A percentile compares a stretch with the other conserved stretches of the same genome.
Evolutionary conservation across 2,888 invertebrate genomes (phyloP).

Genomic region (Cosmopolites sordidus): DNA sequence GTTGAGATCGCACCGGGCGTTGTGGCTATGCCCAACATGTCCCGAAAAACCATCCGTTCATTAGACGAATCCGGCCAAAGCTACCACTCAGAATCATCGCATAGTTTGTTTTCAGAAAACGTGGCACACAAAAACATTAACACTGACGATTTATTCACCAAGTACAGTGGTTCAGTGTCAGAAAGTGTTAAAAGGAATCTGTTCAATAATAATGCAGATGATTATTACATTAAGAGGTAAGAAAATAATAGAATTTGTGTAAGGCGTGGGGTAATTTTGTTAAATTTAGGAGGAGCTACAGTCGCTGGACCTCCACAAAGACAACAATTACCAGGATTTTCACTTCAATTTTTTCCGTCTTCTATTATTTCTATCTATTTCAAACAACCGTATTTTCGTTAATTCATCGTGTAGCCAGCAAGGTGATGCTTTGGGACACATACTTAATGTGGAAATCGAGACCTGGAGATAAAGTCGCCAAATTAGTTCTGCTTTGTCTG

Average conservation of each 20-base stretch:
- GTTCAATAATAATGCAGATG: slow-evolving; percentile 13
- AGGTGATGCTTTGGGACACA: slow-evolving; percentile 46
- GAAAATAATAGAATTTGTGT: too few relatives aligned
- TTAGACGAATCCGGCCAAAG: slow-evolving; percentile 27
- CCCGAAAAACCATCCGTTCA: slow-evolving; percentile 61
- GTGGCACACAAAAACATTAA: slow-evolving; percentile 39
- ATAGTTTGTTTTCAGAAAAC: slow-evolving; percentile 20
- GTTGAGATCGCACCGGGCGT: slow-evolving; percentile 75
- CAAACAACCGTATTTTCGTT: slow-evolving; percentile 37
- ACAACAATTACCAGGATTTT: slow-evolving; percentile 31
- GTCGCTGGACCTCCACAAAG: slow-evolving; percentile 26
- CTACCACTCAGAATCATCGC: slow-evolving; percentile 13
- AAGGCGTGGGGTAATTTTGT: too few relatives aligned
- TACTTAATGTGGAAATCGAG: slow-evolving; percentile 41
- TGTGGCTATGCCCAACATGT: slow-evolving; percentile 86
- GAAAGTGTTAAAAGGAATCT: slow-evolving; percentile 10
- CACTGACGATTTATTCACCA: slow-evolving; percentile 33
- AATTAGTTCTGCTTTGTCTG: slow-evolving; percentile 46
- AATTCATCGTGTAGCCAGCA: slow-evolving; percentile 40
- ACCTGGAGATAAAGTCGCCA: slow-evolving; percentile 30
- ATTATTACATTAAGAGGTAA: slow-evolving; percentile 14
- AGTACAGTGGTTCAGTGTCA: neutral
- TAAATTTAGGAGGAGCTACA: slow-evolving; percentile 20
- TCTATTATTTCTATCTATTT: slow-evolving; percentile 32
- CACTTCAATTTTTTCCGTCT: slow-evolving; percentile 28